These are phyloP conservation scores for Drymodes brunneopygia DNA, from an alignment of 2,113 vertebrate species.

Conservation along the genomic window DNA sequence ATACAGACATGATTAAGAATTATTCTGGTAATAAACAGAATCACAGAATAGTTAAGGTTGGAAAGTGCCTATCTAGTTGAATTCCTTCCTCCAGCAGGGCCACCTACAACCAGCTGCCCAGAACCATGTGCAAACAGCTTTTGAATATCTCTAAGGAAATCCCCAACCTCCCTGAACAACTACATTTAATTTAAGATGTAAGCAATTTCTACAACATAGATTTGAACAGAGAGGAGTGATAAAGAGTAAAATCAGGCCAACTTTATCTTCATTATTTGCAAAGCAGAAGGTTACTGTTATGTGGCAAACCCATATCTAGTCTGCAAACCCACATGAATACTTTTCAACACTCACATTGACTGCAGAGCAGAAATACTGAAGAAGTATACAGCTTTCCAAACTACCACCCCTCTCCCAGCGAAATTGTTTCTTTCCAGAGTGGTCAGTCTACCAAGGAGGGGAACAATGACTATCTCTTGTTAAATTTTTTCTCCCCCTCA, in stretches of 20 bases:
- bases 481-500: neutral
- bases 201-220: neutral
- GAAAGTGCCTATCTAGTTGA: neutral
- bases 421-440: neutral
- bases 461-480: neutral
- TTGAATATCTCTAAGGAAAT: neutral
- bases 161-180: neutral
- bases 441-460: neutral
- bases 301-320: neutral
- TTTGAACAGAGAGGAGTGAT: neutral
- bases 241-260: neutral
- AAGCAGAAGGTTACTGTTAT: neutral
- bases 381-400: neutral
- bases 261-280: neutral
- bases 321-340: neutral
- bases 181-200: neutral
- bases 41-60: neutral
- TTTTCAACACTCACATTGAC: neutral
- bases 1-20: neutral
- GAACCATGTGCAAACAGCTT: neutral
- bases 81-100: neutral
- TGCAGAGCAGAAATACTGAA: neutral
- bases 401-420: neutral
- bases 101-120: neutral
- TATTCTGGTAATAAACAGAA: neutral